Evolutionary conservation across 2,888 invertebrate species (phyloP), one percentile per base, ranked within the genome.

Genomic region (Tillus elongatus): DNA sequence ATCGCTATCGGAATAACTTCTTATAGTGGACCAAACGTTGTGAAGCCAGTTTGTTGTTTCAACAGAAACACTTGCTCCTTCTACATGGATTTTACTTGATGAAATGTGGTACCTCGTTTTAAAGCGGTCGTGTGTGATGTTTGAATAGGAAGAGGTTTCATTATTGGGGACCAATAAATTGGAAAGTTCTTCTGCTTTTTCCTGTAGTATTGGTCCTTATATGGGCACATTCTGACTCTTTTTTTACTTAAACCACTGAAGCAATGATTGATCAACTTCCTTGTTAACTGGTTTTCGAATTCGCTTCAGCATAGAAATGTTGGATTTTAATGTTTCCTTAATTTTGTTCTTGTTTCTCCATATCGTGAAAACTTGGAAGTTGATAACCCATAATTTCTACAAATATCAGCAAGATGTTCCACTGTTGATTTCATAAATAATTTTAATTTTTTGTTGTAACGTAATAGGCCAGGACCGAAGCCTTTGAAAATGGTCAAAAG

Each of bases 181-280:
- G 6, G 24, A 19, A 19, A 19, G n/a, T n/a, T n/a, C n/a, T n/a
- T n/a, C 24, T 19, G n/a, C 24, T n/a, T 19, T 19, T 19, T 19
- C 24, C n/a, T 19, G 24, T n/a, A 6, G n/a, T 8, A 19, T 19
- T 19, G 24, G 24, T 8, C 24, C 24, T 6, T n/a, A 6, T 19
- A 19, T n/a, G 24, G 24, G 24, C n/a, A 19, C 24, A 19, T 19
- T 19, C n/a, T 19, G 24, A 8, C 6, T 19, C 24, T n/a, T 19
- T 19, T 19, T 19, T 8, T 19, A n/a, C 24, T 19, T 19, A n/a
- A 19, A 19, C 24, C 24, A 19, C 24, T 19, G n/a, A n/a, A 19
- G 24, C n/a, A 19, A 19, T n/a, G 24, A n/a, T n/a, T n/a, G 24
- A 19, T 19, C 24, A 19, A 19, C 24, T 19, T 19, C 24, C n/a